A percentile compares a stretch with the other conserved stretches of the same genome.
These are phyloP conservation scores for Halichoeres trimaculatus DNA, from an alignment of 2,113 vertebrate species.

Conservation along the genomic window DNA sequence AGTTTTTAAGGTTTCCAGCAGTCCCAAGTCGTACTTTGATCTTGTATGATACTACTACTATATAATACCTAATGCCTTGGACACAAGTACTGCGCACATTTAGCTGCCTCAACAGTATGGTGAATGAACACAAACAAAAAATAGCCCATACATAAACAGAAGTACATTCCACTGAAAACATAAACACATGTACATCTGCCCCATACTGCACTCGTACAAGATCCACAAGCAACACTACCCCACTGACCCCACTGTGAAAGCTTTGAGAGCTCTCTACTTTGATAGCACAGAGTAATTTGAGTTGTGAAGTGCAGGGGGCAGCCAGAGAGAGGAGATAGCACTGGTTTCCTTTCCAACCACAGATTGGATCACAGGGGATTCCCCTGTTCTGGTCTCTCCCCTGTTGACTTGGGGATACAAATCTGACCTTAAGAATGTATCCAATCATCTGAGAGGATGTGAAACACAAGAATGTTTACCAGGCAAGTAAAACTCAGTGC, in stretches of 20 bases:
- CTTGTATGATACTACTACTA: too few relatives aligned
- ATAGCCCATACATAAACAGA: too few relatives aligned
- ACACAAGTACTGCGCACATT: too few relatives aligned
- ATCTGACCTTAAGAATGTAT: slow-evolving; percentile 28
- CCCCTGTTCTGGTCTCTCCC: slow-evolving; percentile 50
- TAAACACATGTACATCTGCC: too few relatives aligned
- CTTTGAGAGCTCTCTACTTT: not conserved
- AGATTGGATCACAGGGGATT: slow-evolving; percentile 53
- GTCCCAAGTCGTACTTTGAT: slow-evolving; percentile 4
- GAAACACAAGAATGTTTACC: slow-evolving; percentile 48
- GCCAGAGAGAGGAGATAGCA: slow-evolving; percentile 39
- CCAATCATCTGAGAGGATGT: slow-evolving; percentile 10
- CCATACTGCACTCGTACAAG: not conserved
- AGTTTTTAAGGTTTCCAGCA: slow-evolving; percentile 8
- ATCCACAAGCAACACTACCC: not conserved
- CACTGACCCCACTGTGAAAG: not conserved
- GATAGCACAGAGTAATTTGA: not conserved
- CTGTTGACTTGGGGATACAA: slow-evolving; percentile 37
- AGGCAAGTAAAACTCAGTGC: slow-evolving; percentile 1
- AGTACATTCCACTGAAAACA: too few relatives aligned
- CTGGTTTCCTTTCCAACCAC: slow-evolving; percentile 56
- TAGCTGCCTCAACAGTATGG: too few relatives aligned
- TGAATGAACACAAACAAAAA: too few relatives aligned
- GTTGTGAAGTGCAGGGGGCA: slow-evolving; percentile 40
- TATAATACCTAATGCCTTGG: too few relatives aligned